phyloP scores from a whole-genome alignment of 2,888 invertebrate species.

The Neoaliturus tenellus region DNA sequence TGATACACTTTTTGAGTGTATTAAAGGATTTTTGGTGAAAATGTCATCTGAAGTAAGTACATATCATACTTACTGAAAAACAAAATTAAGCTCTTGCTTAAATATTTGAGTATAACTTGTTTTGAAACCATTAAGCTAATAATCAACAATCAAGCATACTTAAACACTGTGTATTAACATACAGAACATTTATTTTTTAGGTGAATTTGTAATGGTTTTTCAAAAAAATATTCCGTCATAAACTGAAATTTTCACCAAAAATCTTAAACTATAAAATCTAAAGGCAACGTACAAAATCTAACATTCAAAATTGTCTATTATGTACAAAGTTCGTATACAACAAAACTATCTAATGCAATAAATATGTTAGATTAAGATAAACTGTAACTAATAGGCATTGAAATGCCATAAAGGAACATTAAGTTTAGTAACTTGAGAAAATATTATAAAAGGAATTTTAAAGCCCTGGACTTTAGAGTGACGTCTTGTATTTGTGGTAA shows the following conservation, averaged over 20 bases:
- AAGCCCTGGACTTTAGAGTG: constrained; percentile 1
- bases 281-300: constrained; percentile 34
- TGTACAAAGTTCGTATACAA: constrained; percentile 40
- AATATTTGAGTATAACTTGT: too few relatives aligned
- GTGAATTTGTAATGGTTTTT: too few relatives aligned
- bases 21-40: neutral
- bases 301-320: constrained; percentile 37
- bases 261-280: neutral
- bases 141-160: too few relatives aligned
- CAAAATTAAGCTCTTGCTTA: too few relatives aligned
- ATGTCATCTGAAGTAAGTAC: neutral
- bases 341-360: constrained; percentile 31
- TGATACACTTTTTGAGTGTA: neutral
- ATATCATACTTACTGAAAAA: too few relatives aligned
- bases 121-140: too few relatives aligned
- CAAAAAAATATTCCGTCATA: too few relatives aligned
- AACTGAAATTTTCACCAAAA: constrained; percentile 1
- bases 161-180: too few relatives aligned
- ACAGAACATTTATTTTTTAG: too few relatives aligned
- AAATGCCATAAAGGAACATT: constrained; percentile 43
- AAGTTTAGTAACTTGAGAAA: constrained; percentile 39
- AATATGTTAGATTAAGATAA: constrained; percentile 34
- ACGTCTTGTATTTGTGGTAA: neutral
- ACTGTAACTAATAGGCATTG: constrained; percentile 27
- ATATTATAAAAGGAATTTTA: neutral